Evolutionary conservation across 1,140 invertebrate genomes (phyloP).

Genomic region (Propsilocerus akamusi): DNA sequence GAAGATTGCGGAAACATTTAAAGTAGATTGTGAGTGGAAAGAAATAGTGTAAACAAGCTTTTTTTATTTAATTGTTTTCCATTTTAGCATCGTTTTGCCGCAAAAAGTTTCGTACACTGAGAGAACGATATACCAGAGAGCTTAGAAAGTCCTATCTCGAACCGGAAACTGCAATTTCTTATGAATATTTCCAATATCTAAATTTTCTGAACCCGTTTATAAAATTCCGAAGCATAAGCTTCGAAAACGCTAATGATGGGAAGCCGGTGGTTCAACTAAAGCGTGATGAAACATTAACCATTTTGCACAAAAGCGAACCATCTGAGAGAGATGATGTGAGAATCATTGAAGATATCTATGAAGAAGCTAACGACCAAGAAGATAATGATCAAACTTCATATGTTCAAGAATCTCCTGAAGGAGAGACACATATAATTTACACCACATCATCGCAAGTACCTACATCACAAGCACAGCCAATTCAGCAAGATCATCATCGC

Average conservation of each 20-base stretch:
- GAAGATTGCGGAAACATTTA: not conserved
- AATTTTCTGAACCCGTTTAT: not conserved
- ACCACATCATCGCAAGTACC: not conserved
- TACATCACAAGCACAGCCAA: not conserved
- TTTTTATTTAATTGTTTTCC: not conserved
- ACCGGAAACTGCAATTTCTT: not conserved
- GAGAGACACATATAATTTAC: not conserved
- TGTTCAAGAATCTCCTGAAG: no score
- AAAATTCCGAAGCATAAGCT: not conserved
- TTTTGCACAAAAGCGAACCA: not conserved
- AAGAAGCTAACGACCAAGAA: not conserved
- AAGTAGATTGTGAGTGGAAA: not conserved
- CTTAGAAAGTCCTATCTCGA: not conserved
- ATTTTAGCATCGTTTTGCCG: not conserved
- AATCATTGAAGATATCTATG: not conserved
- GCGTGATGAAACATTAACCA: not conserved
- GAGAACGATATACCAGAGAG: not conserved
- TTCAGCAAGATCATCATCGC: not conserved
- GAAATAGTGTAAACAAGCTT: not conserved
- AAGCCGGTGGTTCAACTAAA: not conserved
- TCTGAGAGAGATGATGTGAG: not conserved
- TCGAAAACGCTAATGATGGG: not conserved
- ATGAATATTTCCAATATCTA: not conserved
- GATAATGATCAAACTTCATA: not conserved
- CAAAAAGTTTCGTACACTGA: not conserved